Percentiles rank a stretch among this genome's conserved stretches.
Conservation (phyloP, 2,888 invertebrate species). For the Malthinus flaveolus region DNA sequence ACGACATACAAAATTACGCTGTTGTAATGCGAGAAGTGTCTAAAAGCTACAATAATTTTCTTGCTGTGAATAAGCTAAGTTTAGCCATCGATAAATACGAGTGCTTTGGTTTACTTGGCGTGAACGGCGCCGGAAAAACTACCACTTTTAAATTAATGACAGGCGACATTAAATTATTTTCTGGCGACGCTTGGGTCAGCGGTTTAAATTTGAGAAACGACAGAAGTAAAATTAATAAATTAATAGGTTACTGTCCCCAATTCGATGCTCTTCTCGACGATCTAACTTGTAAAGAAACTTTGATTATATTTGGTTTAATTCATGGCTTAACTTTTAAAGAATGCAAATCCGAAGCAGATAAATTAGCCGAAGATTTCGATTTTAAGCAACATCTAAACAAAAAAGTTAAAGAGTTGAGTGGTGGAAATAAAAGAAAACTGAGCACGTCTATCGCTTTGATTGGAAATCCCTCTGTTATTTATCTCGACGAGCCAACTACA, state of each 20-base stretch:
- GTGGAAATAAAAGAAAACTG: conserved; percentile 62
- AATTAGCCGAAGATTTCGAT: conserved; percentile 53
- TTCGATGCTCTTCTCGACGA: conserved; percentile 62
- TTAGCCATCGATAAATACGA: conserved; percentile 65
- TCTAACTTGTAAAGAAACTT: conserved; percentile 59
- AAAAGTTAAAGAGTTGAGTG: conserved; percentile 54
- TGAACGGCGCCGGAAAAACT: conserved; percentile 86
- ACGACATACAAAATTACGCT: conserved; percentile 50
- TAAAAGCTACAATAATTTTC: conserved; percentile 70
- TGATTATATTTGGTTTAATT: conserved; percentile 58
- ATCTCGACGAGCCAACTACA: conserved; percentile 60
- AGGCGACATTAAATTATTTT: conserved; percentile 73
- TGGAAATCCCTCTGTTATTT: conserved; percentile 60
- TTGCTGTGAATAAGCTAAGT: conserved; percentile 75
- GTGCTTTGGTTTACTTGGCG: conserved; percentile 80
- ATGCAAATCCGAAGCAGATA: conserved; percentile 43
- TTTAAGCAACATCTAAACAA: conserved; percentile 55
- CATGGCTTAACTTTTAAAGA: conserved; percentile 52
- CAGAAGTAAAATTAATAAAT: conserved; percentile 62
- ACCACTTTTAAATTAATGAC: conserved; percentile 87
- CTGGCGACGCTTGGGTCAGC: conserved; percentile 70
- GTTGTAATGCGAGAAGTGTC: conserved; percentile 68
- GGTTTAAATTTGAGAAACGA: conserved; percentile 53
- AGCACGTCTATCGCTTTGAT: conserved; percentile 60
- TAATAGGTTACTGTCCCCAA: conserved; percentile 64